Base-by-base conservation (phyloP, 2,888 invertebrate genomes). In the Sthenelais limicola region DNA sequence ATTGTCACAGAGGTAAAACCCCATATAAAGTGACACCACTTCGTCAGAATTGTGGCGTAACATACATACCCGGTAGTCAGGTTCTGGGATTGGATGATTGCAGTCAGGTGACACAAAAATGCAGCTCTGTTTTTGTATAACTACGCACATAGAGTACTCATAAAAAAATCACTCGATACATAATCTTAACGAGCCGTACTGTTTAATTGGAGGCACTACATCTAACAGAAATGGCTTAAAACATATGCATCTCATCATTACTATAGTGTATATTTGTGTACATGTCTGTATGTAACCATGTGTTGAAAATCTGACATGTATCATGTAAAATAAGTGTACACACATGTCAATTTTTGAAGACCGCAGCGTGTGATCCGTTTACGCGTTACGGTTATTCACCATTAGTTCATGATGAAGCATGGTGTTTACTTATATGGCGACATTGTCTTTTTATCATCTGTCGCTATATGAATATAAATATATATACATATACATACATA, bases 191-290 rank as follows among this genome's bases (percentile, higher is more conserved):
- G 38, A 38, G n/a, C n/a, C n/a, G 62, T 62, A 62, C 38, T 62
- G 62, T 62, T 35, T 12, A 38, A 28, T 62, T 62, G 62, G 62
- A 62, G 62, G 62, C 62, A 38, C 62, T 62, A 62, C 38, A 62
- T 38, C 35, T 62, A 38, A 35, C 38, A 38, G 38, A 26, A 18
- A 28, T 62, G 62, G 35, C 38, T 33, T n/a, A 62, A n/a, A n/a
- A 62, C 62, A 15, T n/a, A 43, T 38, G 24, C 62, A 35, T 24
- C 43, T 62, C 62, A 62, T 62, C 38, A 35, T 62, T 43, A 62
- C 43, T 62, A 43, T 62, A 62, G 62, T 62, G 62, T 62, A 62
- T 62, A 62, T 35, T 62, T 62, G 62, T 62, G 62, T 62, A 62
- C 24, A 43, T 62, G 43, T 24, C 35, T 38, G 9, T 62, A 26